Evolutionary conservation across 2,113 vertebrate genomes (phyloP), one percentile per base, ranked within the genome.

Genomic region (Reinhardtius hippoglossoides): DNA sequence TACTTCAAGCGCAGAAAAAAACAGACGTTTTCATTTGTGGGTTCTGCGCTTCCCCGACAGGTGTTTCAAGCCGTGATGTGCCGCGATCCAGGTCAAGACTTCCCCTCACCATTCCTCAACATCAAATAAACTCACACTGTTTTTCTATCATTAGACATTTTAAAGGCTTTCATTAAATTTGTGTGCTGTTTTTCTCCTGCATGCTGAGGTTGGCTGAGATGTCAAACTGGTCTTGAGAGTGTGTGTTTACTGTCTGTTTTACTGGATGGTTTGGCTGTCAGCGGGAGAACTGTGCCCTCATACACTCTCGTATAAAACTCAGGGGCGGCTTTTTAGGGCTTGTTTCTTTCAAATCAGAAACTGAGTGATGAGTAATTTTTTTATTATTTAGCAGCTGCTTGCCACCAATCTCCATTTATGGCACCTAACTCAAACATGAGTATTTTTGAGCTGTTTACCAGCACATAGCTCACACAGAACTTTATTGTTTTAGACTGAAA

Each of bases 31-130:
- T 82, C 69, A 91, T 87, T 73, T 91, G 92, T 82, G 48, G 93
- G 67, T 94, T 94, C 14, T 93, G 84, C 84, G 86, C 92, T 92
- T 89, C 81, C 80, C 76, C 77, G 78, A 84, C 93, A 95, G 93
- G 94, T 95, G 93, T 92, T 91, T 81, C 73, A 79, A 69, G 59
- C 76, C 59, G 58, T 87, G 91, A 89, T 87, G 87, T 85, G 68
- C 66, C 56, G 71, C 54, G 14, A 81, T 90, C 74, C 87, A 82
- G 80, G 86, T 91, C 90, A 85, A 74, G 65, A 78, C 88, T 88
- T 86, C 76, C 88, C 91, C 83, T 89, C 81, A 50, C 76, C 87
- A 84, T 95, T 95, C 84, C 87, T 87, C 85, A 90, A 93, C 91
- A 87, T 91, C 93, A 94, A 94, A 94, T 85, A 89, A 92, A 81